Evolutionary conservation across 2,113 vertebrate species (phyloP), one percentile per base, ranked within the genome.

Genomic region (Aldabrachelys gigantea): DNA sequence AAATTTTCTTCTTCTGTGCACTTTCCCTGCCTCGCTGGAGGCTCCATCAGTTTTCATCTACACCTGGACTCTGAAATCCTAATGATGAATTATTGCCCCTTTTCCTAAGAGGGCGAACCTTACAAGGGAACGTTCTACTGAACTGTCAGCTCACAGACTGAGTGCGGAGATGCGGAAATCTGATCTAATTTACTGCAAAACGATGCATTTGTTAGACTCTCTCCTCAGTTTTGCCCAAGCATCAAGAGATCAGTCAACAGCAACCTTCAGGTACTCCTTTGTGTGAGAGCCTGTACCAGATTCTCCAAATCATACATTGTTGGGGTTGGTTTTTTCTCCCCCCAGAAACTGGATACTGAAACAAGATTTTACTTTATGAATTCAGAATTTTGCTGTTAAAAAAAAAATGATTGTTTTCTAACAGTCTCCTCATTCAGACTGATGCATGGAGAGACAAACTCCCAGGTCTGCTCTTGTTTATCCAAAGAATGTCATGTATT

Each of bases 21-120:
- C 97, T 97, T 98, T 98, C 98, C 97, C 96, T 98, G 98, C 98
- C 98, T 98, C 98, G 89, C 98, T 99, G 99, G 98, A 98, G 98
- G 98, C 98, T 98, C 99, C 98, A 99, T 99, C 99, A 99, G 98
- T 99, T 99, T 98, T 99, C 98, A 99, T 99, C 99, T 99, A 98
- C 98, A 99, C 99, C 99, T 99, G 98, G 99, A 99, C 99, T 99
- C 99, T 99, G 99, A 99, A 98, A 98, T 98, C 98, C 99, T 99
- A 99, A 99, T 98, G 98, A 99, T 99, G 99, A 99, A 99, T 99
- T 99, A 99, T 98, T 98, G 98, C 98, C 99, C 98, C 98, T 98
- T 98, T 98, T 97, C 98, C 98, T 98, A 98, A 98, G 98, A 98
- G 99, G 98, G 98, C 94, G 95, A 98, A 98, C 97, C 98, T 98